These are phyloP conservation scores for Callospermophilus lateralis DNA, from an alignment of 2,113 vertebrate species.

Conservation along the genomic window DNA sequence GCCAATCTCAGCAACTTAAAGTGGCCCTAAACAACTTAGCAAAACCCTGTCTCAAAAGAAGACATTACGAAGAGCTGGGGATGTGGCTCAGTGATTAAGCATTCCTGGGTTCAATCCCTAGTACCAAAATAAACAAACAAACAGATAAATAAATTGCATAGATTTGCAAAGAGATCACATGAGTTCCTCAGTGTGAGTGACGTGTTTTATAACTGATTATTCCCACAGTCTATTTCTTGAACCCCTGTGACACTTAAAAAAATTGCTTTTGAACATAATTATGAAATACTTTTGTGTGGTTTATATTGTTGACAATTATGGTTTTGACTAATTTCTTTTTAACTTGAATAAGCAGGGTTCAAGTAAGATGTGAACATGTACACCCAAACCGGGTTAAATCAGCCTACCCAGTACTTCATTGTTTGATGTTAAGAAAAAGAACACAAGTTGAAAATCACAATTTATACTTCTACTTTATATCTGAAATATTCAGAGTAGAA, in stretches of 20 bases:
- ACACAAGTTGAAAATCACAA: neutral
- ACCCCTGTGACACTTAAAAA: neutral
- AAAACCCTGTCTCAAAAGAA: too few relatives aligned
- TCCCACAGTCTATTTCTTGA: neutral
- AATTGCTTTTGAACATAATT: neutral
- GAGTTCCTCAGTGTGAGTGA: neutral
- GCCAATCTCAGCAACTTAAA: too few relatives aligned
- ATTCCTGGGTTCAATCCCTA: too few relatives aligned
- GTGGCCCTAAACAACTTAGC: too few relatives aligned
- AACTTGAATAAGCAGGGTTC: neutral
- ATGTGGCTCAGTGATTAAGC: too few relatives aligned
- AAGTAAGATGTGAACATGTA: neutral
- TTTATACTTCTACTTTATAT: neutral
- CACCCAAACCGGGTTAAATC: neutral
- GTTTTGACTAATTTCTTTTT: neutral
- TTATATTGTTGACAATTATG: neutral
- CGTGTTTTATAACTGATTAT: neutral
- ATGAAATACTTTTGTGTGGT: neutral
- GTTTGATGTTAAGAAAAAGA: neutral
- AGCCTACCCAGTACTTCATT: neutral
- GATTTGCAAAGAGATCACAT: neutral
- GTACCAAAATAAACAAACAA: too few relatives aligned
- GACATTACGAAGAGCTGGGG: too few relatives aligned
- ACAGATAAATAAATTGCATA: too few relatives aligned
- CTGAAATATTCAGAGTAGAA: conserved; percentile 20